Percentiles rank a stretch among this genome's conserved stretches.
Evolutionary conservation across 1,140 invertebrate species (phyloP).

Genomic region (Drosophila bifasciata): DNA sequence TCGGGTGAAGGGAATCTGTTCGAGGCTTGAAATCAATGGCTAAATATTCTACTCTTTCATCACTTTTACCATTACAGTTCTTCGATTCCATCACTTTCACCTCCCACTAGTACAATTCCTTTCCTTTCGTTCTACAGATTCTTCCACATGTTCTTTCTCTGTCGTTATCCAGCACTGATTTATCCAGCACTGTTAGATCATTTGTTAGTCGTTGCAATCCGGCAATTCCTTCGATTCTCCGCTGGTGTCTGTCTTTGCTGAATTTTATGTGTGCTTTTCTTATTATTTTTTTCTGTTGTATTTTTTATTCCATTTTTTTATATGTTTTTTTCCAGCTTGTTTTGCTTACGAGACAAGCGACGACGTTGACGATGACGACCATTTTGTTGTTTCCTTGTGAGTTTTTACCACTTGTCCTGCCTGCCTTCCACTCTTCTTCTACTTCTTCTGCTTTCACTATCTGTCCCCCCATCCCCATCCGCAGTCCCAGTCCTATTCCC

Average conservation of each 20-base stretch:
- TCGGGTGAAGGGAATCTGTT: no score
- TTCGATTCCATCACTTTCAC: no score
- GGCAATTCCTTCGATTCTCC: not conserved
- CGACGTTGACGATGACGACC: conserved; percentile 56
- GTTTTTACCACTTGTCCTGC: conserved; percentile 37
- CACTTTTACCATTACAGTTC: no score
- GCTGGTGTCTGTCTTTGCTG: not conserved
- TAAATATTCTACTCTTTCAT: no score
- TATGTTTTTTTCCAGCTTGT: conserved; percentile 25
- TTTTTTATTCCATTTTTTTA: not conserved
- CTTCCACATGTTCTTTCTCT: no score
- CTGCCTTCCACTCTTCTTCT: not conserved
- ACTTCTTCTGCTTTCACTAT: not conserved
- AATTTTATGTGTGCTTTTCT: not conserved
- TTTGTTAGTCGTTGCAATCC: no score
- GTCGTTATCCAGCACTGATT: no score
- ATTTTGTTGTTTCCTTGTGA: conserved; percentile 52
- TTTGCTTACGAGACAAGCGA: conserved; percentile 45
- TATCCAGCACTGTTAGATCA: no score
- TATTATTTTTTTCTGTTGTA: not conserved
- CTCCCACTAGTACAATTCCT: no score
- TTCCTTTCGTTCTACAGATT: no score
- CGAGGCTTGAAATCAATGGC: no score
- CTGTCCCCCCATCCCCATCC: no score
- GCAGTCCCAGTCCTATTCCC: not conserved